Evolutionary conservation across 1,140 invertebrate genomes (phyloP).

Genomic region (Globodera ellingtonae): DNA sequence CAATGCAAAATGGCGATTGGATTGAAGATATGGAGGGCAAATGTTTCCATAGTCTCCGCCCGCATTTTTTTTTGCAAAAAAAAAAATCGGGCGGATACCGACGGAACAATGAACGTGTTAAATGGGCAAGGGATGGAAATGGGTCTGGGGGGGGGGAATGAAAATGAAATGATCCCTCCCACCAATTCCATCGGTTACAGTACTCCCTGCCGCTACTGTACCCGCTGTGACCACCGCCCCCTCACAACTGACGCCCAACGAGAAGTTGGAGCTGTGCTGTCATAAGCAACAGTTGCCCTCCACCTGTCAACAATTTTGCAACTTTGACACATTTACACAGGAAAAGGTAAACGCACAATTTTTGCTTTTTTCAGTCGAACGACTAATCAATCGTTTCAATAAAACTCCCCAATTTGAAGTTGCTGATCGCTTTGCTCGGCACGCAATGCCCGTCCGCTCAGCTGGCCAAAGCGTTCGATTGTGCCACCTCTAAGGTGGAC

Average conservation of each 20-base stretch:
- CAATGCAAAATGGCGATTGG: not conserved
- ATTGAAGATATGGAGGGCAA: not conserved
- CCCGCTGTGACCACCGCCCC: not conserved
- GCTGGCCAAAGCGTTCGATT: constrained; percentile 54
- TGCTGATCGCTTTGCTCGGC: constrained; percentile 40
- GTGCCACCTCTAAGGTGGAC: constrained; percentile 48
- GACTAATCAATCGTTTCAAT: no score
- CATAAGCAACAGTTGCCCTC: constrained; percentile 44
- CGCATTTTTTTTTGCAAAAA: constrained; percentile 15
- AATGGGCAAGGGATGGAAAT: no score
- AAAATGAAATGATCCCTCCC: no score
- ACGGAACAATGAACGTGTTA: no score
- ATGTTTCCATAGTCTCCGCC: not conserved
- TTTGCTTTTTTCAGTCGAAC: not conserved
- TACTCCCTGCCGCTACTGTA: not conserved
- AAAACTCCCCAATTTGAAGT: constrained; percentile 27
- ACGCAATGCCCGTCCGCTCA: constrained; percentile 51
- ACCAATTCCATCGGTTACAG: not conserved
- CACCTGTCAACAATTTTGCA: constrained; percentile 45
- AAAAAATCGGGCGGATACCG: not conserved
- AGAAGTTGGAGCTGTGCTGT: constrained; percentile 50
- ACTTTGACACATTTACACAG: constrained; percentile 54
- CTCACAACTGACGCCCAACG: constrained; percentile 29
- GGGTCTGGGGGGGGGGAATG: no score
- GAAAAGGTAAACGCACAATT: constrained; percentile 39